Evolutionary conservation across 2,113 vertebrate genomes (phyloP).

Genomic region (Cyprinodon tularosa): DNA sequence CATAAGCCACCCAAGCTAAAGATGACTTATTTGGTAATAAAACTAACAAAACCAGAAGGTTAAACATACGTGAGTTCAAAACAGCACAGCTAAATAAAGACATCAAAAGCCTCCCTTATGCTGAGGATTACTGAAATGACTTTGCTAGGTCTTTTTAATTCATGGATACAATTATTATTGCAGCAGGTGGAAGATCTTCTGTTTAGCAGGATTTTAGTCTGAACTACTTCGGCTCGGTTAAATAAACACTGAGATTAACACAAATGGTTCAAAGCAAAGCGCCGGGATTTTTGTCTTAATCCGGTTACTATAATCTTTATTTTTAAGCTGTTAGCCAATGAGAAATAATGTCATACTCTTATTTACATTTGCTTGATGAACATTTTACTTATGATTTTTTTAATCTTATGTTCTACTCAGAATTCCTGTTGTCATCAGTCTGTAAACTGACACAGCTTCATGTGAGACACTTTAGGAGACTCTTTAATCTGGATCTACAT

Average conservation of each 20-base stretch:
- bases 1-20: background rate
- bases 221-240: background rate
- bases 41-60: background rate
- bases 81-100: background rate
- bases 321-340: background rate
- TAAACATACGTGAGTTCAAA: background rate
- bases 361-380: background rate
- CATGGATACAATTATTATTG: background rate
- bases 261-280: background rate
- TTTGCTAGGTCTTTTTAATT: background rate
- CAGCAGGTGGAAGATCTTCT: background rate
- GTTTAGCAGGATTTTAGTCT: background rate
- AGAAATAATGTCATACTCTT: background rate
- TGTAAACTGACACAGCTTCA: background rate
- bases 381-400: background rate
- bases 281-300: background rate
- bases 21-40: too few species aligned
- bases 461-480: conserved; percentile 32
- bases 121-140: background rate
- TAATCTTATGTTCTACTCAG: background rate
- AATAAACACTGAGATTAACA: background rate
- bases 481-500: conserved; percentile 37
- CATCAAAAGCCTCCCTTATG: background rate
- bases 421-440: background rate
- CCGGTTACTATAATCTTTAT: background rate